These are phyloP conservation scores for Cryptomyrus ogoouensis DNA, from an alignment of 2,113 vertebrate species.

Conservation along the genomic window DNA sequence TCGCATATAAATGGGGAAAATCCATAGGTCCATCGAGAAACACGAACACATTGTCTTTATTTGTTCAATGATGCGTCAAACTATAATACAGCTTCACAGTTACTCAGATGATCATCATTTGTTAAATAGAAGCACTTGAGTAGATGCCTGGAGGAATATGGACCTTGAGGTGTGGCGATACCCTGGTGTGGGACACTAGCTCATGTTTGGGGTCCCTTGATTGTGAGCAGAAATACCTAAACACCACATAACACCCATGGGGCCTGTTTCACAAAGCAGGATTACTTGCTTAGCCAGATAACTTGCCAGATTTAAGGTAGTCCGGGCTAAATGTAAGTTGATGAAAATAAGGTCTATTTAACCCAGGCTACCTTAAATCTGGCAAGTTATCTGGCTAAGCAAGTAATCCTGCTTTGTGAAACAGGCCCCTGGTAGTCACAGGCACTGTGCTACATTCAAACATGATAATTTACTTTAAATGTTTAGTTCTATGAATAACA, in stretches of 20 bases:
- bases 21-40: neutral
- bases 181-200: neutral
- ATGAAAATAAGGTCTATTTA: no score
- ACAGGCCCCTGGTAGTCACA: no score
- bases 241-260: neutral
- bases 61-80: neutral
- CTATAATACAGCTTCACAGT: neutral
- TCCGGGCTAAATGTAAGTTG: no score
- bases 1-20: neutral
- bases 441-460: neutral
- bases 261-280: no score
- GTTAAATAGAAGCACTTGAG: neutral
- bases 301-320: no score
- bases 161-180: neutral
- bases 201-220: neutral
- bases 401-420: no score
- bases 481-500: neutral
- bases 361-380: no score
- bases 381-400: no score
- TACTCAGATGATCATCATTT: neutral
- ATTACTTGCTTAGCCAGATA: no score
- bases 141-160: neutral
- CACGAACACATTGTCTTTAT: neutral
- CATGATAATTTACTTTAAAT: neutral
- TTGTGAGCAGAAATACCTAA: neutral